Conservation (phyloP, 2,888 invertebrate genomes). For the Cyaniris semiargus region DNA sequence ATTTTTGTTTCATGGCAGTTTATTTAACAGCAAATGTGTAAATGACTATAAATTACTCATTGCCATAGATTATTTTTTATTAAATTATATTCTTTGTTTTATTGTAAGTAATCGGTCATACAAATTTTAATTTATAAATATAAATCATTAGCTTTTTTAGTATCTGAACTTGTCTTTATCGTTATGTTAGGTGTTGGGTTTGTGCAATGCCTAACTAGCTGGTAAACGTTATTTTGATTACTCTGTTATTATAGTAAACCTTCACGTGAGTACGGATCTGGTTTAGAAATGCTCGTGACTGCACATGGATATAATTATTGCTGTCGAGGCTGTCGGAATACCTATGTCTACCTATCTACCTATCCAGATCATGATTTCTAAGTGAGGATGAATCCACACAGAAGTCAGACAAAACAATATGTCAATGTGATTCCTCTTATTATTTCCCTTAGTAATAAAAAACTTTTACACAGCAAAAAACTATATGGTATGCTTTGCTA, state of each 20-base stretch:
- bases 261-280: slow-evolving; percentile 12
- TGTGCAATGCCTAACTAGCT: slow-evolving; percentile 26
- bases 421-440: too few relatives aligned
- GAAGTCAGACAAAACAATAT: neutral
- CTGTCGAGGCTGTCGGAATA: neutral
- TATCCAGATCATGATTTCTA: neutral
- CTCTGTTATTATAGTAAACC: slow-evolving; percentile 28
- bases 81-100: neutral
- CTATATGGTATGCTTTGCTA: too few relatives aligned
- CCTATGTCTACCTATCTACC: neutral
- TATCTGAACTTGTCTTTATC: neutral
- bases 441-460: too few relatives aligned
- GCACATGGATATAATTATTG: neutral
- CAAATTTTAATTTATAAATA: neutral
- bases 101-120: neutral
- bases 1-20: too few relatives aligned
- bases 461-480: too few relatives aligned
- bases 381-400: neutral
- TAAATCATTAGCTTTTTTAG: neutral
- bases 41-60: neutral
- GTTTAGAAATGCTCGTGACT: slow-evolving; percentile 3
- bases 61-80: neutral
- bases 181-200: neutral
- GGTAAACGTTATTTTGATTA: slow-evolving; percentile 31
- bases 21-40: neutral